Evolutionary conservation across 2,797 vertebrate genomes (phyloP).

Genomic region (Arctocebus calabarensis): DNA sequence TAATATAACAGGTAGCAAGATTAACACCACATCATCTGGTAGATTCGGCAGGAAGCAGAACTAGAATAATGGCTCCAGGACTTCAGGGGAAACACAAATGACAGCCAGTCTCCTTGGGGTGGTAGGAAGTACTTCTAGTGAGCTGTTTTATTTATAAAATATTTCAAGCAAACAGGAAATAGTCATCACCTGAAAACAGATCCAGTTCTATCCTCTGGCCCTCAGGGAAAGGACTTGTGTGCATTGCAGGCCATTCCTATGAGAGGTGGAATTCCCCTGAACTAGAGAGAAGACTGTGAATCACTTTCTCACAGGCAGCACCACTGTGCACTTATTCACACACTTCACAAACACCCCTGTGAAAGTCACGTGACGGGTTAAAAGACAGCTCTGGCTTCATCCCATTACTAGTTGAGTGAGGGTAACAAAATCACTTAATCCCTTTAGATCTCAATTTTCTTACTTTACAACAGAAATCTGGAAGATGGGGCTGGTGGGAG

Average conservation of each 20-base stretch:
- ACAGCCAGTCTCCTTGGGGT: neutral
- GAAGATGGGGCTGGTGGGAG: too few species aligned
- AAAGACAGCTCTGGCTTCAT: neutral
- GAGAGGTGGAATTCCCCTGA: neutral
- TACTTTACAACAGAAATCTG: neutral
- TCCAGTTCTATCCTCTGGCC: neutral
- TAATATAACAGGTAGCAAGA: neutral
- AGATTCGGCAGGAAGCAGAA: neutral
- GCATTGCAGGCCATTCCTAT: neutral
- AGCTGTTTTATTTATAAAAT: conserved; percentile 48
- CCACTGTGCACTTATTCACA: neutral
- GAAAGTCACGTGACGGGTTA: neutral
- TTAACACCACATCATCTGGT: neutral
- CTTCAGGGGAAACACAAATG: neutral
- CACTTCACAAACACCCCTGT: neutral
- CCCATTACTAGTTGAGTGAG: neutral
- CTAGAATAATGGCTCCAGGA: neutral
- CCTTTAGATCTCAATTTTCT: neutral
- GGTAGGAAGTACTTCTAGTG: neutral
- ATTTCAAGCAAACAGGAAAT: conserved; percentile 21
- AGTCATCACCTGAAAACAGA: neutral
- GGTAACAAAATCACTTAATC: neutral
- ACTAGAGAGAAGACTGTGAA: neutral
- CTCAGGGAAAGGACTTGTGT: neutral
- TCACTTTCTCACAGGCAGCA: neutral